Evolutionary conservation across 2,113 vertebrate species (phyloP).

Genomic region (Misgurnus mizolepis): DNA sequence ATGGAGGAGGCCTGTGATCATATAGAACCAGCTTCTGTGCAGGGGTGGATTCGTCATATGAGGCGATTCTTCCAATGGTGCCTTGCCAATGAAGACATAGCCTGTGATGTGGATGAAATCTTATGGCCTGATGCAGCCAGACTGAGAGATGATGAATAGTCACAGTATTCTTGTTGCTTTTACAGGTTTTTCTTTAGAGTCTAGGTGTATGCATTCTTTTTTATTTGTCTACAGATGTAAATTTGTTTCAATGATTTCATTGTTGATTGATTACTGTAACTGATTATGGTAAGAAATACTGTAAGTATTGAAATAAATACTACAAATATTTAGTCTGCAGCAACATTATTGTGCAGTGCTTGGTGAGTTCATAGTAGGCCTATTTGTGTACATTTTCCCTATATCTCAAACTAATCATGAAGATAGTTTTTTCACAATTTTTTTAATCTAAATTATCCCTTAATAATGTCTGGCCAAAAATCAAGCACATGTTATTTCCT

Average conservation of each 20-base stretch:
- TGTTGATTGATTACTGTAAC: constrained; percentile 11
- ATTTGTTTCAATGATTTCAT: not conserved
- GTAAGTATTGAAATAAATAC: constrained; percentile 5
- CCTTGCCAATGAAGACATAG: too few relatives aligned
- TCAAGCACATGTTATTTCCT: too few relatives aligned
- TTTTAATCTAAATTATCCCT: too few relatives aligned
- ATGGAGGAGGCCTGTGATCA: too few relatives aligned
- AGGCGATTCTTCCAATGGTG: too few relatives aligned
- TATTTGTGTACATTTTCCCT: too few relatives aligned
- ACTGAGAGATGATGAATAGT: not conserved
- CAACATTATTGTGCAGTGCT: not conserved
- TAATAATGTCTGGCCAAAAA: too few relatives aligned
- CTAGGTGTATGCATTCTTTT: constrained; percentile 1
- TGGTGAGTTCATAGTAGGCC: not conserved
- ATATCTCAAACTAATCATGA: too few relatives aligned
- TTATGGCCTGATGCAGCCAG: too few relatives aligned
- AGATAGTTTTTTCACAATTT: too few relatives aligned
- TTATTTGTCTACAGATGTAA: constrained; percentile 15
- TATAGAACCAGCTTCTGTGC: too few relatives aligned
- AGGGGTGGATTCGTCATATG: too few relatives aligned
- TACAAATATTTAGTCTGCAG: not conserved
- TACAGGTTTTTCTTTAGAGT: not conserved
- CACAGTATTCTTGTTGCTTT: not conserved
- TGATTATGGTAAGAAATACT: not conserved
- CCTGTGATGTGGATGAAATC: not conserved